Base-by-base conservation (phyloP, 1,140 invertebrate species). In the Drosophila rhopaloa region DNA sequence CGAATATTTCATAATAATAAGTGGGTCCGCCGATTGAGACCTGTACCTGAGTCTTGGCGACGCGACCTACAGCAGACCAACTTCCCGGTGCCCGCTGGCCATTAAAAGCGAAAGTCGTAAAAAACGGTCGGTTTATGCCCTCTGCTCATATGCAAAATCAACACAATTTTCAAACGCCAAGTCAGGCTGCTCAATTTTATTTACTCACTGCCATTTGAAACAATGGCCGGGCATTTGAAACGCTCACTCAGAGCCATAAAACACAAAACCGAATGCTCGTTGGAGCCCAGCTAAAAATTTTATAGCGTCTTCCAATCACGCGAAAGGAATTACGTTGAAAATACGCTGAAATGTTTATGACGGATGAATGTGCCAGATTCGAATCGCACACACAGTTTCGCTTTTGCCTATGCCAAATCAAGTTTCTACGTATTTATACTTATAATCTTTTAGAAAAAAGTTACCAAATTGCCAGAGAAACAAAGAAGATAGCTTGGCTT, bases 41-140 rank as follows among this genome's bases (percentile, higher is more conserved):
- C 32, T 53, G 32, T 37, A 53, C 50, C 50, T 37, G 41, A 50
- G 61, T 40, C 58, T 61, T 76, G 68, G 48, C 47, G 14, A 71
- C 41, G 58, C 76, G 82, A 86, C 83, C 83, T 88, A 86, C 83
- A 86, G 83, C 82, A 82, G 75, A 88, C 66, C 72, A 67, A 51
- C 38, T 76, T 38, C 35, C 16, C 35, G 9, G 57, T 5, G n/a
- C 61, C 74, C 57, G 59, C 46, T 56, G 58, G 63, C 81, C 81
- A 85, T 81, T 78, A 85, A 86, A 88, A 86, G 76, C 83, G 83
- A 88, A 89, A 88, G 83, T 88, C 83, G 76, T 88, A 89, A 88
- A 86, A 86, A 53, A 53, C 61, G 66, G 13, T 74, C 44, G 70
- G 40, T 47, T 41, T 38, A 61, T 37, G 40, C 41, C 43, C 13